A percentile compares a stretch with the other conserved stretches of the same genome.
Conservation (phyloP, 2,797 vertebrate genomes). For the Acrossocheilus wenchowensis region DNA sequence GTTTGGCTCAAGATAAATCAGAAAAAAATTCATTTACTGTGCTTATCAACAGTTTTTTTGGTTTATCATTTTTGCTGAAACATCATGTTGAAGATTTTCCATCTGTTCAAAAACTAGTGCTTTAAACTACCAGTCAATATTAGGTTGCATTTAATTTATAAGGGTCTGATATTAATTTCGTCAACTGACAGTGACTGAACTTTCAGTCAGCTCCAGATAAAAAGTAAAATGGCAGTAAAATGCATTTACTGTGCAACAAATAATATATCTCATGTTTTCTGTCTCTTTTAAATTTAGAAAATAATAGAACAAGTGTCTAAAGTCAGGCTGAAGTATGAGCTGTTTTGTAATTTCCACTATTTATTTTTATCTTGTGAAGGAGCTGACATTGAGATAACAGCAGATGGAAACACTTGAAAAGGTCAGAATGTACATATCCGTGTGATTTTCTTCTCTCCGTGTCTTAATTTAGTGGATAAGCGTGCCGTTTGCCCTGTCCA, state of each 20-base stretch:
- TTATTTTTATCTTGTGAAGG: background rate
- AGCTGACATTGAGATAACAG: background rate
- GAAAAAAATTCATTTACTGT: too few species aligned
- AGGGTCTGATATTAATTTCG: background rate
- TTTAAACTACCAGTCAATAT: too few species aligned
- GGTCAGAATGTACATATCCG: constrained; percentile 32
- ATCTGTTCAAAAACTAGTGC: too few species aligned
- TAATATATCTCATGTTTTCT: background rate
- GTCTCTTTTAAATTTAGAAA: background rate
- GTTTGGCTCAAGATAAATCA: background rate
- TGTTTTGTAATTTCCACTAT: background rate
- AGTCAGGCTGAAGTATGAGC: background rate
- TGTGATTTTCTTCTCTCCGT: background rate
- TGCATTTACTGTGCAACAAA: background rate
- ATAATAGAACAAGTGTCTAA: background rate
- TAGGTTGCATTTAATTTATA: too few species aligned
- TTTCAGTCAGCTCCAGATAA: too few species aligned
- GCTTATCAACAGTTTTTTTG: too few species aligned
- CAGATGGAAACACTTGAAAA: background rate
- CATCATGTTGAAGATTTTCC: too few species aligned
- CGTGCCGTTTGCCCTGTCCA: constrained; percentile 91
- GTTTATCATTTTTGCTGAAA: too few species aligned
- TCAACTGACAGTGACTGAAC: background rate
- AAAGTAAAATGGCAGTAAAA: too few species aligned
- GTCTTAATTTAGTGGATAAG: constrained; percentile 87